Conservation (phyloP, 2,888 invertebrate species). For the Brenthis ino region DNA sequence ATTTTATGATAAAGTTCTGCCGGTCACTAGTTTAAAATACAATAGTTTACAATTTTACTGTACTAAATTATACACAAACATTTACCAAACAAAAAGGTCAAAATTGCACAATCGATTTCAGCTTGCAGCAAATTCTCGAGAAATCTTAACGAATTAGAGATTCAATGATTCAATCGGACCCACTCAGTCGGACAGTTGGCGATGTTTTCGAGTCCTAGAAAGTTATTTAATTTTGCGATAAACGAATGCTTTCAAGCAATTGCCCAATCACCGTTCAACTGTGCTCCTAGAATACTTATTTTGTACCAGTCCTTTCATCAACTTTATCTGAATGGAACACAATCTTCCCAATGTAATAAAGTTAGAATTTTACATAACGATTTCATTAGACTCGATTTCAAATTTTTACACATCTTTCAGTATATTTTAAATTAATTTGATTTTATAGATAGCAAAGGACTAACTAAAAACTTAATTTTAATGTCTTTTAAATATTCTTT, state of each 20-base stretch:
- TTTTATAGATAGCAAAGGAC: too few species aligned
- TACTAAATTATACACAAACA: background rate
- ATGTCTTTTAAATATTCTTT: too few species aligned
- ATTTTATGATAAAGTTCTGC: too few species aligned
- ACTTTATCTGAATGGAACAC: slow-evolving; percentile 15
- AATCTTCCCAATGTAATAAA: background rate
- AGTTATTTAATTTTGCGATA: slow-evolving; percentile 37
- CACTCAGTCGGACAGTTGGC: slow-evolving; percentile 31
- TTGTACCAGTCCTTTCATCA: slow-evolving; percentile 12
- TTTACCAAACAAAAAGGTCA: slow-evolving; percentile 7
- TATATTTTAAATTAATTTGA: too few species aligned
- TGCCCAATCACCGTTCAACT: slow-evolving; percentile 25
- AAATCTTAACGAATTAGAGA: slow-evolving; percentile 34
- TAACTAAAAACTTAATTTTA: too few species aligned
- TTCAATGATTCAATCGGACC: slow-evolving; percentile 33
- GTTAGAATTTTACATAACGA: too few species aligned
- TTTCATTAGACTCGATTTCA: too few species aligned
- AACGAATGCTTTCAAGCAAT: slow-evolving; percentile 33
- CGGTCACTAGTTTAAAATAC: too few species aligned
- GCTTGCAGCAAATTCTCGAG: slow-evolving; percentile 14
- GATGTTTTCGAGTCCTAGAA: slow-evolving; percentile 36
- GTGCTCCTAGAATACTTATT: slow-evolving; percentile 16
- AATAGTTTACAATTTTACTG: too few species aligned
- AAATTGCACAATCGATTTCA: slow-evolving; percentile 19
- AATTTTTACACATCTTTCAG: too few species aligned